A percentile compares a stretch with the other conserved stretches of the same genome.
Conservation (phyloP, 1,140 invertebrate genomes). For the Harpegnathos saltator region DNA sequence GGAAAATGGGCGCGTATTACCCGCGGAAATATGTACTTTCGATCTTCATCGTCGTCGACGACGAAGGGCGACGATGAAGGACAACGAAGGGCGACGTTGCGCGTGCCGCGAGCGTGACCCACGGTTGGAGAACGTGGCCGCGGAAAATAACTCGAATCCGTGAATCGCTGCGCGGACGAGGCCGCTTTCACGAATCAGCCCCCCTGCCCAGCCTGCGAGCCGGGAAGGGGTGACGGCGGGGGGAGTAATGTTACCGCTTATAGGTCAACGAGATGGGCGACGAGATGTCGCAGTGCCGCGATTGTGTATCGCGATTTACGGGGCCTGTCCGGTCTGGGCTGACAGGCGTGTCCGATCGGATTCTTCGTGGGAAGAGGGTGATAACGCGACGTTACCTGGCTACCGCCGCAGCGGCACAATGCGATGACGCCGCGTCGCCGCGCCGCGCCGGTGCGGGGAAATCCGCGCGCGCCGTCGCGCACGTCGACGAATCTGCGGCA, state of each 20-base stretch:
- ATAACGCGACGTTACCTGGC: conserved; percentile 62
- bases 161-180: conserved; percentile 39
- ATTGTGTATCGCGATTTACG: conserved; percentile 54
- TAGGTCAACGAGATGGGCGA: conserved; percentile 47
- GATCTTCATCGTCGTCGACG: conserved; percentile 34
- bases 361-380: conserved; percentile 82
- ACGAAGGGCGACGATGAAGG: background rate
- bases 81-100: background rate
- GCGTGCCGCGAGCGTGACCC: conserved; percentile 49
- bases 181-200: conserved; percentile 60
- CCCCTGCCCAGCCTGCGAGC: conserved; percentile 8
- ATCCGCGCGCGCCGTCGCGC: conserved; percentile 12
- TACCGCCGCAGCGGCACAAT: conserved; percentile 18
- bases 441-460: background rate
- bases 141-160: conserved; percentile 16
- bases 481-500: conserved; percentile 60
- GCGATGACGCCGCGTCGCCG: no score
- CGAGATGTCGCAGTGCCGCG: conserved; percentile 46
- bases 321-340: conserved; percentile 31
- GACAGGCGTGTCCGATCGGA: conserved; percentile 78
- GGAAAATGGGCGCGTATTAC: conserved; percentile 24
- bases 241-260: conserved; percentile 32
- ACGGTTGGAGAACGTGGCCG: conserved; percentile 1
- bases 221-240: background rate
- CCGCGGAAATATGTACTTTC: conserved; percentile 38